Base-by-base conservation (phyloP, 2,113 vertebrate species). In the Orycteropus afer region DNA sequence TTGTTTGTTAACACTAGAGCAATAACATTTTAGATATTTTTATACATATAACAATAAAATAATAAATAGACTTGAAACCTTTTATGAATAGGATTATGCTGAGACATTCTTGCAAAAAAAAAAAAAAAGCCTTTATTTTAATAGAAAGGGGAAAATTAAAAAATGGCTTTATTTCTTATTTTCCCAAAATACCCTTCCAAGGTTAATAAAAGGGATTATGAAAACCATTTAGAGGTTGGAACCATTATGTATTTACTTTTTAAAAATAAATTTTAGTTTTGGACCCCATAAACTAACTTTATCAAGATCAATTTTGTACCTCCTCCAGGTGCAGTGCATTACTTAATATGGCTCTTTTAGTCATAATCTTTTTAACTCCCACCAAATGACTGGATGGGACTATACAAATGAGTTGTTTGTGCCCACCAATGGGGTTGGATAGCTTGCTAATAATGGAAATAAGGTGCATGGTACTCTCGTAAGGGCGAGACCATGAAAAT, bases 41-140 rank as follows among this genome's bases (percentile, higher is more conserved):
- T 49, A 47, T 42, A 57, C 37, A 61, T 67, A 74, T 25, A 78
- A 25, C 63, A 49, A 86, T 3, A 27, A 79, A 90, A 63, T 45
- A 69, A 83, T 25, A 67, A 91, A 37, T 37, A 45, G 13, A 81
- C 45, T 37, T 11, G 8, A 87, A 89, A 57, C 15, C 20, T 79
- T 55, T 32, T 53, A 67, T 77, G 65, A 73, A 86, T 15, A 40
- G 61, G 14, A 81, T 51, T 18, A 37, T 73, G 37, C 34, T 47
- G 18, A 34, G 61, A n/a, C 22, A 79, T 73, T 55, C 90, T 90
- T 87, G 37, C 34, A 89, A 57, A 93, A 61, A 12, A 53, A 53
- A 53, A 53, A 11, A 53, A 53, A 92, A 84, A 96, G 27, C 13
- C 23, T 77, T 93, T 84, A 86, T 63, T 57, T 82, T 77, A 71